Percentiles rank a stretch among this genome's conserved stretches.
Conservation (phyloP, 2,113 vertebrate species). For the Centropus unirufus region DNA sequence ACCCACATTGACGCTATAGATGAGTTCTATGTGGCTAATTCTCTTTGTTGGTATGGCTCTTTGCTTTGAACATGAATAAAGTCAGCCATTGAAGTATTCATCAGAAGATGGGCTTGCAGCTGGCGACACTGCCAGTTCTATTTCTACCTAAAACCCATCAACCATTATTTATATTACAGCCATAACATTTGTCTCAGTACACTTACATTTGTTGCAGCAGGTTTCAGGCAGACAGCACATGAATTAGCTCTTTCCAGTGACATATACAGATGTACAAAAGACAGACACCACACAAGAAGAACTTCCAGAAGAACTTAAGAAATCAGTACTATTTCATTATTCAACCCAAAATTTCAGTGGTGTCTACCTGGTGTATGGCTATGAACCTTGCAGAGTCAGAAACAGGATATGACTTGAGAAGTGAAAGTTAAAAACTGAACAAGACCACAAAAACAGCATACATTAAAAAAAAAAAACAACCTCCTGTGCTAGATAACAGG, state of each 20-base stretch:
- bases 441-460: background rate
- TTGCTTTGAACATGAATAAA: background rate
- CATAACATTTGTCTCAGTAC: background rate
- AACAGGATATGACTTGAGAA: background rate
- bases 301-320: background rate
- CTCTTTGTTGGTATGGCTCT: background rate
- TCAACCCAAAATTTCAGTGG: background rate
- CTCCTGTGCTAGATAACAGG: conserved; percentile 55
- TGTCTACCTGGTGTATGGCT: rapidly evolving
- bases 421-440: background rate
- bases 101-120: background rate
- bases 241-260: conserved; percentile 29
- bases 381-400: background rate
- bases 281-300: background rate
- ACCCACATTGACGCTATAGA: background rate
- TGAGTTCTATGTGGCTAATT: background rate
- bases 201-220: background rate
- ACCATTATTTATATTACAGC: background rate
- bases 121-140: background rate
- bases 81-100: background rate
- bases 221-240: conserved; percentile 6
- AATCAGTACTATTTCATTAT: background rate
- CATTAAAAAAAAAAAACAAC: background rate
- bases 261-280: background rate
- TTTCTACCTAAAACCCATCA: conserved; percentile 1